These are phyloP conservation scores for Thereva unica DNA, from an alignment of 2,888 invertebrate genomes.

Conservation along the genomic window DNA sequence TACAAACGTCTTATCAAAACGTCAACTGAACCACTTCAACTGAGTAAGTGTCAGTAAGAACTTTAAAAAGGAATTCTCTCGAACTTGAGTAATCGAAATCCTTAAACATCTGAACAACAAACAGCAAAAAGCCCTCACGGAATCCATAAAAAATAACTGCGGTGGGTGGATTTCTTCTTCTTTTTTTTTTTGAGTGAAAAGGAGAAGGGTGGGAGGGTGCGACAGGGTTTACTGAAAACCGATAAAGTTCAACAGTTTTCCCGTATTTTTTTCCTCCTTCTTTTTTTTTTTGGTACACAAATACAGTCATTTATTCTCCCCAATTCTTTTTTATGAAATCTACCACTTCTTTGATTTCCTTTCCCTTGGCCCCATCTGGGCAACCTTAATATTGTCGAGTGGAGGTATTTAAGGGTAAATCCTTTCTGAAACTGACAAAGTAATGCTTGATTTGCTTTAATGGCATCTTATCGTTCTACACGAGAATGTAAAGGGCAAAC, in stretches of 20 bases:
- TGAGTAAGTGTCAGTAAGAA: conserved; percentile 37
- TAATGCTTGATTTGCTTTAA: conserved; percentile 42
- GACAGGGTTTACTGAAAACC: conserved; percentile 23
- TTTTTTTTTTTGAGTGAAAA: too few relatives aligned
- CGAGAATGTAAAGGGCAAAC: conserved; percentile 17
- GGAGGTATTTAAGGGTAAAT: conserved; percentile 40
- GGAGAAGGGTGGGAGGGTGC: background rate
- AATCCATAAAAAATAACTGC: conserved; percentile 36
- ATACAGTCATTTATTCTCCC: conserved; percentile 40
- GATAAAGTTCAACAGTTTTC: conserved; percentile 40
- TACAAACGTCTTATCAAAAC: conserved; percentile 38
- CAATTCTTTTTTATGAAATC: conserved; percentile 39
- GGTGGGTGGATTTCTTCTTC: background rate
- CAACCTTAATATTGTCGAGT: conserved; percentile 40
- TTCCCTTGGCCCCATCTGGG: conserved; percentile 35
- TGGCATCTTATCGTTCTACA: conserved; percentile 38
- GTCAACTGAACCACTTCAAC: conserved; percentile 33
- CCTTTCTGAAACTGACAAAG: conserved; percentile 41
- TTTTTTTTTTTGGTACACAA: conserved; percentile 30
- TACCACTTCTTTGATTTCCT: conserved; percentile 36
- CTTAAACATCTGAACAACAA: conserved; percentile 36
- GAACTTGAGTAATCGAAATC: conserved; percentile 38
- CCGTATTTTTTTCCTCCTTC: conserved; percentile 6
- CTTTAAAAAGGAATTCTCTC: conserved; percentile 39
- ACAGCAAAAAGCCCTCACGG: conserved; percentile 31